Evolutionary conservation across 2,888 invertebrate species (phyloP).

Genomic region (Auanema freiburgensis): DNA sequence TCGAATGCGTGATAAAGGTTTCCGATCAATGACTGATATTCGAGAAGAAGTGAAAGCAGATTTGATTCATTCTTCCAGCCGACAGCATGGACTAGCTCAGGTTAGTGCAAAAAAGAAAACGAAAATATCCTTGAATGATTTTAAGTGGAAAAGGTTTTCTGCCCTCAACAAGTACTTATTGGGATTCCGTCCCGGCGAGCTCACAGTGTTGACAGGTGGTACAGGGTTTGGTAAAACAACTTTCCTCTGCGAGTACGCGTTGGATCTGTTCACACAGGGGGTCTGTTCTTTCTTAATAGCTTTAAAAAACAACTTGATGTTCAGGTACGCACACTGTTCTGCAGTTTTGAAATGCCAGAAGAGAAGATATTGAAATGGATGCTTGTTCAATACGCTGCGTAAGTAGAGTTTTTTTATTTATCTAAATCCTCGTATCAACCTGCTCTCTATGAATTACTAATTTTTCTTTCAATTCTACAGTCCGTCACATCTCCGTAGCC

Average conservation of each 20-base stretch:
- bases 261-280: constrained; percentile 61
- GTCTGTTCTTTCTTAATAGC: constrained; percentile 22
- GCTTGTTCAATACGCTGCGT: constrained; percentile 64
- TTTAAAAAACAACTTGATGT: constrained; percentile 10
- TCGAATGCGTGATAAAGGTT: constrained; percentile 44
- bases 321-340: constrained; percentile 62
- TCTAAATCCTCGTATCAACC: background rate
- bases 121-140: background rate
- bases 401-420: constrained; percentile 19
- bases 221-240: constrained; percentile 63
- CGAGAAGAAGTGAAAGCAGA: constrained; percentile 63
- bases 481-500: constrained; percentile 59
- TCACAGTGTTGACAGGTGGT: constrained; percentile 61
- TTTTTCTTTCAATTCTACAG: constrained; percentile 29
- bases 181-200: constrained; percentile 60
- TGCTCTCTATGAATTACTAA: background rate
- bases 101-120: constrained; percentile 20
- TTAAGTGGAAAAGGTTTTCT: constrained; percentile 61
- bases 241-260: constrained; percentile 62
- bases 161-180: constrained; percentile 59
- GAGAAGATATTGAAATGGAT: constrained; percentile 63
- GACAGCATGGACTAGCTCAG: constrained; percentile 48
- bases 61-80: constrained; percentile 45
- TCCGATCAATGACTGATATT: constrained; percentile 65
- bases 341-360: constrained; percentile 63